Evolutionary conservation across 2,113 vertebrate genomes (phyloP).

Genomic region (Rhinolophus sinicus): DNA sequence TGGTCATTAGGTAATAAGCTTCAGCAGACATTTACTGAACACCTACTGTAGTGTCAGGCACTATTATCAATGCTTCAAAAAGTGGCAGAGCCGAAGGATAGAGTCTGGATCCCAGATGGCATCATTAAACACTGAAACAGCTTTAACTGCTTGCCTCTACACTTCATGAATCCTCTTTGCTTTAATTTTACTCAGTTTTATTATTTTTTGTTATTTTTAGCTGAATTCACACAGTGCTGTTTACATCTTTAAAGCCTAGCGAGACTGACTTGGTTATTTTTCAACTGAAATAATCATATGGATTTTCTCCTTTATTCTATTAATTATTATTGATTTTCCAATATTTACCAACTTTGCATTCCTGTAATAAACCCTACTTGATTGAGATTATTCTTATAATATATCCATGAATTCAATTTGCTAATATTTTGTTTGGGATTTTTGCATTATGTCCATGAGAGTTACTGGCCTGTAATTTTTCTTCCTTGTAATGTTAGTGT

Average conservation of each 20-base stretch:
- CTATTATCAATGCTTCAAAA: not conserved
- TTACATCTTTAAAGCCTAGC: conserved; percentile 35
- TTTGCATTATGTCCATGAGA: not conserved
- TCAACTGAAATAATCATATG: not conserved
- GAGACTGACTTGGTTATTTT: conserved; percentile 6
- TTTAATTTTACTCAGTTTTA: conserved; percentile 20
- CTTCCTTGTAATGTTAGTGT: not conserved
- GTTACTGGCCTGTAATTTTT: not conserved
- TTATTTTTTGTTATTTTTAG: conserved; percentile 45
- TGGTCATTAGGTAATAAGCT: not conserved
- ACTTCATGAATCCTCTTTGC: not conserved
- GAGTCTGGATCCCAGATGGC: not conserved
- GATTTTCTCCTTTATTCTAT: not conserved
- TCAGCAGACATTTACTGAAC: not conserved
- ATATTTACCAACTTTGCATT: not conserved
- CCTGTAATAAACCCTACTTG: not conserved
- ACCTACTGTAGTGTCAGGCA: not conserved
- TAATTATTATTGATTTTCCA: conserved; percentile 10
- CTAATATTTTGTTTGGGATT: not conserved
- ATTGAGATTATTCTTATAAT: not conserved
- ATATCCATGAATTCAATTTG: not conserved
- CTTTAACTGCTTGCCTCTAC: not conserved
- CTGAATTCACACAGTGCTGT: not conserved
- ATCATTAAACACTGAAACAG: not conserved
- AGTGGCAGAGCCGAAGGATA: not conserved